Percentiles rank a stretch among this genome's conserved stretches.
Evolutionary conservation across 2,113 vertebrate species (phyloP).

Genomic region (Pelobates fuscus): DNA sequence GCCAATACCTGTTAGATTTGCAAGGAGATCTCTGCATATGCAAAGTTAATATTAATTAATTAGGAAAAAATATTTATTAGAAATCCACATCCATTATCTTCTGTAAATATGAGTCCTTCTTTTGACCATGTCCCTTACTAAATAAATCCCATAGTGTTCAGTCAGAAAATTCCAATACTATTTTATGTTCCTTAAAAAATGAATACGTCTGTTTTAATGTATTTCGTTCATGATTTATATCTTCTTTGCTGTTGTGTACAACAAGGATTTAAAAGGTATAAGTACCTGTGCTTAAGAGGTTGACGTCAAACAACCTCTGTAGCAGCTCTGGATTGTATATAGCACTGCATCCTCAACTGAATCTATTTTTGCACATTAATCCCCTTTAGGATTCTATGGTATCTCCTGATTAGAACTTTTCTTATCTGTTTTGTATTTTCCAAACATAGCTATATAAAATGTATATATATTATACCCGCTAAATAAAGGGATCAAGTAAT

Average conservation of each 20-base stretch:
- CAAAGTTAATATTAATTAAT: no score
- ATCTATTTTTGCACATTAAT: conserved; percentile 24
- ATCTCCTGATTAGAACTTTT: conserved; percentile 8
- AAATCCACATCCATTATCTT: no score
- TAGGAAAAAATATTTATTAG: no score
- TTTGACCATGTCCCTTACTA: no score
- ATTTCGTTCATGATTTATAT: background rate
- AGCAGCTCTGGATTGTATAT: background rate
- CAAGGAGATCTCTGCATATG: no score
- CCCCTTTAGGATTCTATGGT: conserved; percentile 14
- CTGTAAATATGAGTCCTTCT: no score
- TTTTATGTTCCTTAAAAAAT: no score
- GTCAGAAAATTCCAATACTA: no score
- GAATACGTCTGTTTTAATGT: background rate
- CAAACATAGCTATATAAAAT: conserved; percentile 10
- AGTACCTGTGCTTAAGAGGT: background rate
- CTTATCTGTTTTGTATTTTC: conserved; percentile 8
- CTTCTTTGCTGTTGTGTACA: background rate
- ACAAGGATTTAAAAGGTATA: conserved; percentile 31
- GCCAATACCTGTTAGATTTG: no score
- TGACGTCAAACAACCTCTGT: conserved; percentile 21
- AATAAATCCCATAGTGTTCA: no score
- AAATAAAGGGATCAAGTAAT: conserved; percentile 30
- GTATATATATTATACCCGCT: conserved; percentile 3
- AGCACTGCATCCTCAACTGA: conserved; percentile 5